phyloP scores from a whole-genome alignment of 2,113 vertebrate species.

The Semicossyphus pulcher region DNA sequence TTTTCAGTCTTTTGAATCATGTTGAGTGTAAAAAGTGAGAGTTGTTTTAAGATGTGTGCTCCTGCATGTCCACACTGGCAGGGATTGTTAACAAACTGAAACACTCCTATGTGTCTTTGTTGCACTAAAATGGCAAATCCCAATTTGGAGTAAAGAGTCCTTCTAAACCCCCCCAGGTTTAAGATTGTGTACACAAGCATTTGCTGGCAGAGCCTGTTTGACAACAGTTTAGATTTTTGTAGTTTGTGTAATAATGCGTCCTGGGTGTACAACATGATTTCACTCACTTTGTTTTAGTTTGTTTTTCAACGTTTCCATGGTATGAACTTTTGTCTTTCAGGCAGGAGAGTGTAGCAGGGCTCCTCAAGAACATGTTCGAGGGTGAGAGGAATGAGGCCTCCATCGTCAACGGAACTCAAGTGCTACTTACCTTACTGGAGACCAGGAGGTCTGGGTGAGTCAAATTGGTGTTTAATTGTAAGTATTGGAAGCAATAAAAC shows the following conservation, averaged over 20 bases:
- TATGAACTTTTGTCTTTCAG: conserved; percentile 74
- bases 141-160: neutral
- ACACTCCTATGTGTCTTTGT: neutral
- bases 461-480: neutral
- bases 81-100: neutral
- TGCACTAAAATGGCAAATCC: neutral
- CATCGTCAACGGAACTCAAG: conserved; percentile 94
- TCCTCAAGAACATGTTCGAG: conserved; percentile 95
- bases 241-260: neutral
- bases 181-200: neutral
- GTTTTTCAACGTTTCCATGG: neutral
- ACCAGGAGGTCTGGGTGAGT: conserved; percentile 92
- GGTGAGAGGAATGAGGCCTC: conserved; percentile 90
- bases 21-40: too few relatives aligned
- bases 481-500: neutral
- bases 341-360: conserved; percentile 92
- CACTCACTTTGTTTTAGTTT: neutral
- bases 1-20: too few relatives aligned
- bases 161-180: neutral
- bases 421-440: conserved; percentile 93
- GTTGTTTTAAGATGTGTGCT: neutral
- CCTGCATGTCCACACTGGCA: neutral
- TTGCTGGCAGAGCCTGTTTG: conserved; percentile 25
- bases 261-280: neutral
- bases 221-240: neutral